A percentile compares a stretch with the other conserved stretches of the same genome.
Evolutionary conservation across 2,888 invertebrate genomes (phyloP).

Genomic region (Agrenia bidenticulata): DNA sequence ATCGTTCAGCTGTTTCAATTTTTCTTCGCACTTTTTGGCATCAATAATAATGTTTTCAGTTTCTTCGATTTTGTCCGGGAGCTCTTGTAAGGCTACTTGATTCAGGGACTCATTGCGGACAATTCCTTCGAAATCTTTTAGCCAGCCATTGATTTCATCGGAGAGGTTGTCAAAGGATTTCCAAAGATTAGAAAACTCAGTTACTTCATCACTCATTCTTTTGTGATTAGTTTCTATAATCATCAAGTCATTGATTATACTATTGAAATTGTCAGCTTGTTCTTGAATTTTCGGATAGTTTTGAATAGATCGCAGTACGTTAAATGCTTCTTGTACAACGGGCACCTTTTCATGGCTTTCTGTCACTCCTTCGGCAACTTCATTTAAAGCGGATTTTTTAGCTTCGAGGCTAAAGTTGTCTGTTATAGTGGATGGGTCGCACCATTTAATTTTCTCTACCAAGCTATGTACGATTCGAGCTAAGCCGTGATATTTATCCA

Average conservation of each 20-base stretch:
- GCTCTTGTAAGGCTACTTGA: slow-evolving; percentile 68
- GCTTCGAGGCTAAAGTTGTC: slow-evolving; percentile 91
- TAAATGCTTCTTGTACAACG: slow-evolving; percentile 71
- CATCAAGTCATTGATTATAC: slow-evolving; percentile 70
- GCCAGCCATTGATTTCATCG: slow-evolving; percentile 72
- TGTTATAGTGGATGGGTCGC: slow-evolving; percentile 81
- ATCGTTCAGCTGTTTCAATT: slow-evolving; percentile 67
- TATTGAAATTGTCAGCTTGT: slow-evolving; percentile 69
- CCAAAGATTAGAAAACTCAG: slow-evolving; percentile 74
- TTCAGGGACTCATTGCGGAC: slow-evolving; percentile 72
- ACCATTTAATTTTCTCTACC: slow-evolving; percentile 88
- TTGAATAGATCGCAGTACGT: slow-evolving; percentile 72
- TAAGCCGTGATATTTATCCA: slow-evolving; percentile 77
- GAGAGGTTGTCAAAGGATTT: slow-evolving; percentile 75
- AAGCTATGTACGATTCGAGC: slow-evolving; percentile 77
- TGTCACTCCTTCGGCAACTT: slow-evolving; percentile 70
- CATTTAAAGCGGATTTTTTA: slow-evolving; percentile 76
- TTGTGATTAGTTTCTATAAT: slow-evolving; percentile 68
- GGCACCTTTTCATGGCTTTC: slow-evolving; percentile 69
- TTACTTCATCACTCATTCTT: slow-evolving; percentile 68
- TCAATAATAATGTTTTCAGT: slow-evolving; percentile 66
- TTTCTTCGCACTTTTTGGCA: slow-evolving; percentile 66
- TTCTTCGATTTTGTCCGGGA: slow-evolving; percentile 70
- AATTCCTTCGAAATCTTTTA: slow-evolving; percentile 76
- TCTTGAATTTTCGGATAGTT: slow-evolving; percentile 68